These are phyloP conservation scores for Electrona antarctica DNA, from an alignment of 2,113 vertebrate genomes.

Conservation along the genomic window DNA sequence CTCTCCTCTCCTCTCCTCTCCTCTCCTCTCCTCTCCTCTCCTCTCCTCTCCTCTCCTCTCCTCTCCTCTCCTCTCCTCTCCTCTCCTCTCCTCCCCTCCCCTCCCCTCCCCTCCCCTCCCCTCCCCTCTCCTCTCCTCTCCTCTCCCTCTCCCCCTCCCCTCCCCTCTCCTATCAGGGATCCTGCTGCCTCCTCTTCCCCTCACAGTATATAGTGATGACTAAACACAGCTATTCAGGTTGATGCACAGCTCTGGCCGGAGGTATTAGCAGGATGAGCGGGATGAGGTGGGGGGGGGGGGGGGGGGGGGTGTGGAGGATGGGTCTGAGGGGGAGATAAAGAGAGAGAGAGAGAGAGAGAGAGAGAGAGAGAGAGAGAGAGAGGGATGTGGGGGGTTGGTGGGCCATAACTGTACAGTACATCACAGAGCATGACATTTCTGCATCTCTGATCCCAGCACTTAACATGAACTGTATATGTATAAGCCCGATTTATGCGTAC, in stretches of 20 bases:
- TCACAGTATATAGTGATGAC: slow-evolving; percentile 60
- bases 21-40: too few species aligned
- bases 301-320: neutral
- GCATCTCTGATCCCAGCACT: slow-evolving; percentile 17
- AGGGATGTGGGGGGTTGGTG: slow-evolving; percentile 6
- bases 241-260: slow-evolving; percentile 53
- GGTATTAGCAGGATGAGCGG: slow-evolving; percentile 53
- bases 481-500: neutral
- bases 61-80: too few species aligned
- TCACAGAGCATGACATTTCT: slow-evolving; percentile 1
- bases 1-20: too few species aligned
- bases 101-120: too few species aligned
- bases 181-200: slow-evolving; percentile 20
- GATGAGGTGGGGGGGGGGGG: neutral
- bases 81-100: too few species aligned
- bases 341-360: slow-evolving; percentile 43
- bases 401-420: neutral
- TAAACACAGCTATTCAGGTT: slow-evolving; percentile 67
- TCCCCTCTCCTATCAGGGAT: slow-evolving; percentile 12
- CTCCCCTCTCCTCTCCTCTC: too few species aligned
- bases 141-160: too few species aligned
- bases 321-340: slow-evolving; percentile 13
- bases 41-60: too few species aligned
- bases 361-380: slow-evolving; percentile 26
- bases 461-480: slow-evolving; percentile 23